Evolutionary conservation across 2,797 vertebrate species (phyloP), one percentile per base, ranked within the genome.

Genomic region (Lacerta viridis): DNA sequence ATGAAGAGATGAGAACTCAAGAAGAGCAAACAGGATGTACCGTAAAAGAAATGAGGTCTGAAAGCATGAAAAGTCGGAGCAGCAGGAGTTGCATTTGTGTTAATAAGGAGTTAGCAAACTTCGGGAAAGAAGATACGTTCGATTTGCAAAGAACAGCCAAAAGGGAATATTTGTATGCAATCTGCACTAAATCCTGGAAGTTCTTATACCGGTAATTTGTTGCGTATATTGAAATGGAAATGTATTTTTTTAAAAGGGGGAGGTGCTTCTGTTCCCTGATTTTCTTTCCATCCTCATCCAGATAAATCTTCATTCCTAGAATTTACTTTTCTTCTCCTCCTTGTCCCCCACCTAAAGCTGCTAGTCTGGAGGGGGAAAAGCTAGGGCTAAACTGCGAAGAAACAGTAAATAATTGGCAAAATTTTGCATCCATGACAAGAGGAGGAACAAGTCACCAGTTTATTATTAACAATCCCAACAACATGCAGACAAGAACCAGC

Each of bases 371-470:
- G 39, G 85, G 64, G 86, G 72, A 4, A 80, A 78, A 69, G 78
- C 79, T 69, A 76, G 18, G 50, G 27, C 71, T 68, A 87, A 55
- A 36, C 27, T 33, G 29, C 88, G 61, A 91, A 68, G 55, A 64
- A 83, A 72, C 15, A 79, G 61, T 75, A 77, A 80, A 77, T 71
- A 80, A 61, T 25, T 84, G 71, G 46, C 66, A 41, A 75, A 61
- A 71, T 72, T 43, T 83, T 83, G 80, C 33, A 41, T 80, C 39
- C 8, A 8, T 74, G 55, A 20, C 9, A 68, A 33, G 18, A 78
- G 27, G n/a, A 72, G 66, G 17, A 79, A 64, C 33, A 46, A 55
- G 3, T 11, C 25, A 20, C 64, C 27, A 83, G 29, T 27, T 69
- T 25, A 39, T 0, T 39, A 71, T 33, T 33, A 10, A 71, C 18